Base-by-base conservation (phyloP, 2,888 invertebrate genomes). In the Eristalinus aeneus region DNA sequence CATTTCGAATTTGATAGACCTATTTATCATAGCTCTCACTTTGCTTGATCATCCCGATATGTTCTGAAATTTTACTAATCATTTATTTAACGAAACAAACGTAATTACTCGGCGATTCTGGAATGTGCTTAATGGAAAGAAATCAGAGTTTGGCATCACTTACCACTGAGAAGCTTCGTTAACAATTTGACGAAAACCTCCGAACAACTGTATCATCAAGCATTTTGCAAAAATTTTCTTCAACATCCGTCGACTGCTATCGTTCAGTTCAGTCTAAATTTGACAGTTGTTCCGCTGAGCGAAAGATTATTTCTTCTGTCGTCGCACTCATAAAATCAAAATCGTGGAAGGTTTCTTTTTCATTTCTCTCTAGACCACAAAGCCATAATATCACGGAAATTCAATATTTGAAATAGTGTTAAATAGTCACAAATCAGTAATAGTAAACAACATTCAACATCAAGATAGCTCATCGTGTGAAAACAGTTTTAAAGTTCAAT, bases 281-380 rank as follows among this genome's bases (percentile, higher is more conserved):
- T 76, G 76, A 34, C 63, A 76, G 76, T 81, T 81, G 78, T 36
- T 20, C 36, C 53, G 85, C 54, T 69, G 68, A 81, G 81, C 32
- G 53, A 73, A 54, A 61, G 39, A 53, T 9, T 60, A 20, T 79
- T 9, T 54, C 60, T 23, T 39, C 63, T 67, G 85, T 73, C 64
- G 72, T 46, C 81, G 72, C 58, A 20, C 53, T 39, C 64, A 74
- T 54, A 72, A n/a, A 78, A 63, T 80, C 63, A 34, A 58, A 22
- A 65, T 72, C 56, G 20, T 32, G 46, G 20, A 75, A 79, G 56
- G n/a, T 10, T 60, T 23, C 11, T 56, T 36, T 71, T 74, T 32
- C 67, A 73, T 34, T 63, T 68, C 16, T 23, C 22, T 2, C 46
- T 8, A 46, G 46, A 16, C 46, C 16, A 16, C 46, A 46, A 16